These are phyloP conservation scores for Agraylea sexmaculata DNA, from an alignment of 1,140 invertebrate species.

Conservation along the genomic window DNA sequence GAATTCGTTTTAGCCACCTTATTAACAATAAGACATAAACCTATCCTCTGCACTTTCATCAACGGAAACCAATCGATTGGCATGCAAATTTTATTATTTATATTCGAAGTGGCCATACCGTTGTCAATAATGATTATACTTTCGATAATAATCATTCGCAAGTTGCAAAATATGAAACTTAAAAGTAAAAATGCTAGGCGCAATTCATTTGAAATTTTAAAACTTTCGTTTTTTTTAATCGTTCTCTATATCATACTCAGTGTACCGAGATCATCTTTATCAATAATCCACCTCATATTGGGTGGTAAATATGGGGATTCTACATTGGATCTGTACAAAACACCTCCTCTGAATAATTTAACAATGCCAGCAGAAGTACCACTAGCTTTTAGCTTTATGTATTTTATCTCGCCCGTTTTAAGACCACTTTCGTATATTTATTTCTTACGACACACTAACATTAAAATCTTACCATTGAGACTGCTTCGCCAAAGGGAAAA, in stretches of 20 bases:
- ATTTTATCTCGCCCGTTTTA: slow-evolving; percentile 21
- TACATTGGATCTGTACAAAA: slow-evolving; percentile 17
- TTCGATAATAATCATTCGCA: slow-evolving; percentile 25
- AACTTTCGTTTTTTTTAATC: slow-evolving; percentile 33
- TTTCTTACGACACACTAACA: slow-evolving; percentile 9
- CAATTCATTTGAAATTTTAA: slow-evolving; percentile 28
- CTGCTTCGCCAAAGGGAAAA: too few species aligned
- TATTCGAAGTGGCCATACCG: slow-evolving; percentile 34
- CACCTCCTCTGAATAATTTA: slow-evolving; percentile 15
- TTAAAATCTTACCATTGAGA: too few species aligned
- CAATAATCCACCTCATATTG: slow-evolving; percentile 26
- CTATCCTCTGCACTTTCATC: slow-evolving; percentile 28
- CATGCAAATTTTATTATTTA: slow-evolving; percentile 31
- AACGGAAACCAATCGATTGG: slow-evolving; percentile 31
- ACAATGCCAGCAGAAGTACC: slow-evolving; percentile 18
- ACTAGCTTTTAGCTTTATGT: slow-evolving; percentile 27
- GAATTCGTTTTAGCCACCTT: slow-evolving; percentile 36
- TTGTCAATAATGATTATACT: slow-evolving; percentile 25
- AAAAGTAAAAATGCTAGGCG: slow-evolving; percentile 21
- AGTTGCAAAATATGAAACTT: slow-evolving; percentile 26
- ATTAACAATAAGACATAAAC: slow-evolving; percentile 24
- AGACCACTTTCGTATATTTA: slow-evolving; percentile 15
- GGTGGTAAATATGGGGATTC: slow-evolving; percentile 19
- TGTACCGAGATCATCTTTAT: slow-evolving; percentile 28
- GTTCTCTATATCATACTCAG: slow-evolving; percentile 27